Base-by-base conservation (phyloP, 2,888 invertebrate genomes). In the Hyposoter dolosus region DNA sequence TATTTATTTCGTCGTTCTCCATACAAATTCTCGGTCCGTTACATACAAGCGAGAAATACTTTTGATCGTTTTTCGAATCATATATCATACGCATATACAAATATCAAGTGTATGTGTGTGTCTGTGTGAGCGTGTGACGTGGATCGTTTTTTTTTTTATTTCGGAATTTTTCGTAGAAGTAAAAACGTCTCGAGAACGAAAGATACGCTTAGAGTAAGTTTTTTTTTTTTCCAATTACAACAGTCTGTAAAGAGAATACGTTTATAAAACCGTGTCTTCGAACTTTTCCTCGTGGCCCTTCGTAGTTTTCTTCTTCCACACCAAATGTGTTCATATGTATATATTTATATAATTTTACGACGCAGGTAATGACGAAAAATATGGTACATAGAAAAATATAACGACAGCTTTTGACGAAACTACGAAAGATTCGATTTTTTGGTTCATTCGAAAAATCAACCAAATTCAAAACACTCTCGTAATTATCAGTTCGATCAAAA, bases 351-450 rank as follows among this genome's bases (percentile, higher is more conserved):
- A 75, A 66, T 74, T 83, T 45, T 68, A 77, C 50, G 81, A 10
- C 60, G 56, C 71, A 71, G 43, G 43, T 87, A 63, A 72, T 63
- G 84, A 88, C 85, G 60, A 85, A 89, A 85, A 86, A 86, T 85
- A 87, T 83, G 82, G 28, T 80, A 85, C 82, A 88, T 89, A 89
- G 85, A 89, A 89, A 89, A 89, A 89, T 88, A 88, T 88, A 63
- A 88, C 72, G 85, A 87, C 86, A 56, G 53, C 35, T 65, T 65
- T 81, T 78, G 80, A 84, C 82, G 75, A 82, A 87, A 82, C 83
- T 63, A 75, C 79, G 56, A 84, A 74, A 82, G 78, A 63, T 82
- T 65, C 12, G n/a, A 32, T 4, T 43, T 23, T 10, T 43, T 40
- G 19, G 66, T 66, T 40, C 19, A 19, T 35, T 19, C n/a, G 40